Evolutionary conservation across 2,888 invertebrate genomes (phyloP).

Genomic region (Invenusta paracnida): DNA sequence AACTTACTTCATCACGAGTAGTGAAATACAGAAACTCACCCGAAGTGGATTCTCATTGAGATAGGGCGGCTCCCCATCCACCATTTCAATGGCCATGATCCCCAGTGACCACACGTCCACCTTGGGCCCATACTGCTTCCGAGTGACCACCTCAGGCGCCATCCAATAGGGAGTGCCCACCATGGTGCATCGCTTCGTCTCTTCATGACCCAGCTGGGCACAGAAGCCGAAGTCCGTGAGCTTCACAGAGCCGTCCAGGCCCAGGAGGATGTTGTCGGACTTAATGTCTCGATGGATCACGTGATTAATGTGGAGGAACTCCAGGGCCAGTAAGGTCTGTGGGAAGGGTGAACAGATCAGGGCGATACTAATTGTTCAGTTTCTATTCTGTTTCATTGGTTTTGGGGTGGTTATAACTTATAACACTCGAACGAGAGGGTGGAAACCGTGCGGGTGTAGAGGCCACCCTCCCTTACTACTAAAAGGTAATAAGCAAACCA

Average conservation of each 20-base stretch:
- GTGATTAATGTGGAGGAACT: constrained; percentile 79
- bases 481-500: no score
- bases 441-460: no score
- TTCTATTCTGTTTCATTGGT: no score
- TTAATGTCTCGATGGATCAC: constrained; percentile 59
- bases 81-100: constrained; percentile 97
- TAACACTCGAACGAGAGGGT: no score
- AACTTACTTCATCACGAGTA: no score
- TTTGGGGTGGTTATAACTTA: no score
- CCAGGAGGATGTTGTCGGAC: constrained; percentile 67
- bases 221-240: constrained; percentile 88
- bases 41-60: constrained; percentile 82
- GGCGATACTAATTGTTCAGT: no score
- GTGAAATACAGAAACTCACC: constrained; percentile 58
- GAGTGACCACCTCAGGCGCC: constrained; percentile 73
- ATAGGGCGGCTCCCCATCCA: constrained; percentile 94
- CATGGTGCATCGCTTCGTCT: constrained; percentile 81
- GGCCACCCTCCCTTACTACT: no score
- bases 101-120: constrained; percentile 68
- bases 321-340: constrained; percentile 77
- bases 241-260: constrained; percentile 74
- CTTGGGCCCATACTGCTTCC: constrained; percentile 87
- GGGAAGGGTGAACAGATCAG: no score
- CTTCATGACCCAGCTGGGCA: constrained; percentile 87
- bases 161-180: constrained; percentile 97